These are phyloP conservation scores for Carassius carassius DNA, from an alignment of 2,113 vertebrate genomes.

Conservation along the genomic window DNA sequence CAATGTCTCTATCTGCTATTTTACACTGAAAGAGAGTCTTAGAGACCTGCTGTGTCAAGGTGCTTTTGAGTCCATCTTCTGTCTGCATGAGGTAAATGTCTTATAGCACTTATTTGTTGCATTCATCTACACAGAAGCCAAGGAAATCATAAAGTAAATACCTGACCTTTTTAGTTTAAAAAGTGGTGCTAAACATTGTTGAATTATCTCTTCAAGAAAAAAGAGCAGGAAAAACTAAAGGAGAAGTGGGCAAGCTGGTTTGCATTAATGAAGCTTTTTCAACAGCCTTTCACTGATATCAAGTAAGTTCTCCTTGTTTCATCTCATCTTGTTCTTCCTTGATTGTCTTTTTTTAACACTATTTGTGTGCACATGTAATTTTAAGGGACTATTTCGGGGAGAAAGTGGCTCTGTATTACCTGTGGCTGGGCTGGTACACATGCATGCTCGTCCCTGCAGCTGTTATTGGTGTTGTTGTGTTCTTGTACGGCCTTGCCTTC, in stretches of 20 bases:
- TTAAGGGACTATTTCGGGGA: conserved; percentile 89
- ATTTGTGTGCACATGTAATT: conserved; percentile 12
- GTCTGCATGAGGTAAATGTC: conserved; percentile 83
- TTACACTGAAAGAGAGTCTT: conserved; percentile 73
- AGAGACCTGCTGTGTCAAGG: conserved; percentile 68
- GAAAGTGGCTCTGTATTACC: conserved; percentile 90
- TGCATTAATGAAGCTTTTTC: conserved; percentile 52
- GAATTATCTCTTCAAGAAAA: conserved; percentile 54
- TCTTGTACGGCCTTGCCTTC: conserved; percentile 80
- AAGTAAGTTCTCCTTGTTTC: conserved; percentile 71
- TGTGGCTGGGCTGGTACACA: conserved; percentile 94
- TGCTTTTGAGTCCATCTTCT: conserved; percentile 85
- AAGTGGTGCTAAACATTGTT: background rate
- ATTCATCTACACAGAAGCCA: background rate
- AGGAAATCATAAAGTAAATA: background rate
- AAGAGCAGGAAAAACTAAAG: conserved; percentile 64
- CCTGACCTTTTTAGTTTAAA: background rate
- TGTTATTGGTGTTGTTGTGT: conserved; percentile 69
- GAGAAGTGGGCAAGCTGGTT: conserved; percentile 81
- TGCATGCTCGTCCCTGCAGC: conserved; percentile 81
- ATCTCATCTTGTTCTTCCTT: background rate
- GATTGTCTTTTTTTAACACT: background rate
- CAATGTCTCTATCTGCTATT: background rate
- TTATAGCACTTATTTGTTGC: too few species aligned
- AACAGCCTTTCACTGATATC: conserved; percentile 75